Evolutionary conservation across 2,113 vertebrate species (phyloP).

Genomic region (Rallus limicola): DNA sequence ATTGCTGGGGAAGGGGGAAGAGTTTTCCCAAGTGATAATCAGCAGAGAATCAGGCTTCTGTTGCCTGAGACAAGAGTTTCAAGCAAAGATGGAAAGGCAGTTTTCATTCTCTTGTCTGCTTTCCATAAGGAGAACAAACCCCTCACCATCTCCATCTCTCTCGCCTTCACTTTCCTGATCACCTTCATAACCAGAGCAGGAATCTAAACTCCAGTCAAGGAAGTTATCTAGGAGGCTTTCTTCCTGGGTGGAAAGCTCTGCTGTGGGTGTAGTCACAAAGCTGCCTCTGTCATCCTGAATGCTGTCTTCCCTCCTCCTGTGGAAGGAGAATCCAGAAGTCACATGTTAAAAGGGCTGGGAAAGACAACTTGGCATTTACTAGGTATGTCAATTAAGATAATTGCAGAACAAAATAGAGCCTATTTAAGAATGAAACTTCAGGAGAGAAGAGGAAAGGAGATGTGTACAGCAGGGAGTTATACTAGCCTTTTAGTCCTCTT

Average conservation of each 20-base stretch:
- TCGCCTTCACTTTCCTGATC: slow-evolving; percentile 93
- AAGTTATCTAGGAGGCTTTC: slow-evolving; percentile 91
- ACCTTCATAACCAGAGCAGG: slow-evolving; percentile 92
- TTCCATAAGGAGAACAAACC: neutral
- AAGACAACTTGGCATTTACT: no score
- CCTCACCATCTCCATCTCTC: slow-evolving; percentile 87
- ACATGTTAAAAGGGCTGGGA: neutral
- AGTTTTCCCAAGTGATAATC: neutral
- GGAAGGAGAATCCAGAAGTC: neutral
- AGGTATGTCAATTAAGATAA: neutral
- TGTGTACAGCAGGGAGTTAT: neutral
- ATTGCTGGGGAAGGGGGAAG: neutral
- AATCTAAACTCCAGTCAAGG: slow-evolving; percentile 95
- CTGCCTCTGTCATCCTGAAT: slow-evolving; percentile 86
- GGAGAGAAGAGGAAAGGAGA: neutral
- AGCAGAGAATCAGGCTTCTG: neutral
- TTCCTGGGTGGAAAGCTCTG: slow-evolving; percentile 93
- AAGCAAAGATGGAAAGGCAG: neutral
- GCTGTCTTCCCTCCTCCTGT: slow-evolving; percentile 87
- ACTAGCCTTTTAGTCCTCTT: slow-evolving; percentile 85
- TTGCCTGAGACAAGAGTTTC: slow-evolving; percentile 18
- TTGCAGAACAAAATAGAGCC: neutral
- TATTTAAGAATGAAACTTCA: neutral
- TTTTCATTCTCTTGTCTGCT: neutral
- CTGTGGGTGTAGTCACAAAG: slow-evolving; percentile 91